Percentiles rank a stretch among this genome's conserved stretches.
phyloP scores from a whole-genome alignment of 1,140 invertebrate species.

The Drosophila mojavensis region DNA sequence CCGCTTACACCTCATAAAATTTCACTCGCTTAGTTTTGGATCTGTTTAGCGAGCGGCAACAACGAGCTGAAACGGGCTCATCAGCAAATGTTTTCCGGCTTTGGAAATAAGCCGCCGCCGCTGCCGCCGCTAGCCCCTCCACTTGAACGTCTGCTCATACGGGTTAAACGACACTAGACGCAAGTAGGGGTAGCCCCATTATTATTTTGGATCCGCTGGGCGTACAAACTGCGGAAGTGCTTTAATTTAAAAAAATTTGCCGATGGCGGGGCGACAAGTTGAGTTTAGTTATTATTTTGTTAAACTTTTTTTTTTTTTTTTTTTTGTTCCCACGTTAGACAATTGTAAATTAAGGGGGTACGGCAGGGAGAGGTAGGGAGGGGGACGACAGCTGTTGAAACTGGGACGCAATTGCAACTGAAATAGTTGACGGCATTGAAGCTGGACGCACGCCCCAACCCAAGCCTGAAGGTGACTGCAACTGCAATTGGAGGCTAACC shows the following conservation, averaged over 20 bases:
- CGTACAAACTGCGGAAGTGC: constrained; percentile 53
- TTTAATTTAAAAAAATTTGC: constrained; percentile 62
- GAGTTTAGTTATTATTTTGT: constrained; percentile 12
- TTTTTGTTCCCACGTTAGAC: constrained; percentile 59
- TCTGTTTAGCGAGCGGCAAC: constrained; percentile 4
- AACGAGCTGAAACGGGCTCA: constrained; percentile 34
- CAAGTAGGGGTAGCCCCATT: constrained; percentile 21
- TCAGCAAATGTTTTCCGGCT: constrained; percentile 62
- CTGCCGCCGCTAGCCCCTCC: background rate
- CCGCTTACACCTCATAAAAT: background rate
- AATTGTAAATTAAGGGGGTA: constrained; percentile 47
- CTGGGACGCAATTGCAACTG: constrained; percentile 53
- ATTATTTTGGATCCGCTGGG: constrained; percentile 31
- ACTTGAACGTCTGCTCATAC: background rate
- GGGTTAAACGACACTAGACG: constrained; percentile 18
- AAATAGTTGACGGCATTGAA: constrained; percentile 30
- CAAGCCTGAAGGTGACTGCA: constrained; percentile 31
- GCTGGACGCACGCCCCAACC: constrained; percentile 9
- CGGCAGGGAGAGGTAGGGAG: too few relatives aligned
- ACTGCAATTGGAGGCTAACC: constrained; percentile 26
- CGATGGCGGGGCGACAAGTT: constrained; percentile 26
- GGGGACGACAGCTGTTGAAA: constrained; percentile 21
- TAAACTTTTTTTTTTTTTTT: constrained; percentile 16
- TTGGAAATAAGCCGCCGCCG: constrained; percentile 10
- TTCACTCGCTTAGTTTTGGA: constrained; percentile 1